Percentiles rank a stretch among this genome's conserved stretches.
Evolutionary conservation across 2,888 invertebrate species (phyloP).

Genomic region (Tenthredo amoena): DNA sequence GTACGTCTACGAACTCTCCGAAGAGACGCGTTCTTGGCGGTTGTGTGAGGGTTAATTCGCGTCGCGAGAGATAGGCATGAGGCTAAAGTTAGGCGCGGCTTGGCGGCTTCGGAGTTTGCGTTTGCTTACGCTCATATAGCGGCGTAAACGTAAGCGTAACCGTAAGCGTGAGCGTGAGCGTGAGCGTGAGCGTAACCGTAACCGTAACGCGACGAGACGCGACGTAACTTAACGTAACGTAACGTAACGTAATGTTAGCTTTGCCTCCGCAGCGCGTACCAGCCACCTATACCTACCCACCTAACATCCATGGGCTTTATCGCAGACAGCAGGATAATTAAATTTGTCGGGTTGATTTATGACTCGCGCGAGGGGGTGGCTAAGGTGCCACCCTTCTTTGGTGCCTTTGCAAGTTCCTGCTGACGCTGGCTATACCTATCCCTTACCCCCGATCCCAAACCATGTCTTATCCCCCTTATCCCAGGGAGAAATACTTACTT

Average conservation of each 20-base stretch:
- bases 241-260: constrained; percentile 29
- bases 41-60: constrained; percentile 4
- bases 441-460: constrained; percentile 12
- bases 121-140: not conserved
- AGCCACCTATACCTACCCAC: constrained; percentile 17
- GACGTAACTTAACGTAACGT: constrained; percentile 24
- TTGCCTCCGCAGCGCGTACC: constrained; percentile 4
- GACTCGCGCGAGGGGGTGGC: constrained; percentile 70
- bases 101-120: constrained; percentile 21
- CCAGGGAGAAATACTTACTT: not conserved
- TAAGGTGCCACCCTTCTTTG: constrained; percentile 8
- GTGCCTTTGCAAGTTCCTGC: constrained; percentile 38
- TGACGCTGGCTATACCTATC: constrained; percentile 38
- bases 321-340: constrained; percentile 81
- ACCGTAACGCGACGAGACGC: not conserved
- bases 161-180: not conserved
- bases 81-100: constrained; percentile 46
- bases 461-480: constrained; percentile 20
- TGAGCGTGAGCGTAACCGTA: not conserved
- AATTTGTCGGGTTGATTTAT: constrained; percentile 82
- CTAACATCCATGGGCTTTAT: constrained; percentile 74
- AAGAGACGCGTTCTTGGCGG: constrained; percentile 6
- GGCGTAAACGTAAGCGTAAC: not conserved
- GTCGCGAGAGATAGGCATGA: constrained; percentile 18
- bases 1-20: not conserved